Evolutionary conservation across 2,888 invertebrate genomes (phyloP), one percentile per base, ranked within the genome.

Genomic region (Stenodera caucasica): DNA sequence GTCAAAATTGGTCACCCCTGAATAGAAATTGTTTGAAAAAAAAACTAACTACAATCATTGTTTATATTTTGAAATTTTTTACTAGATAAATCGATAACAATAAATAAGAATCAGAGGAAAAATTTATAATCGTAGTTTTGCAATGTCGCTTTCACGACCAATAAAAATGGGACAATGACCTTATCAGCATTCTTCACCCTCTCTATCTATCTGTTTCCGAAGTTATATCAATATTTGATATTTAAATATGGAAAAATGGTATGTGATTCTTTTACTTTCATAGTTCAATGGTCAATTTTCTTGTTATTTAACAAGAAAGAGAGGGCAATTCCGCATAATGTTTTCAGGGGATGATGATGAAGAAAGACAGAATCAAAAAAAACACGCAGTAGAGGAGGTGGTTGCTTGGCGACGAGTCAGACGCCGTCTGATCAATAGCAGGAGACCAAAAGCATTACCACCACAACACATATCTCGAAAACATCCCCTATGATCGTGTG

Each of bases 371-470:
- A 26, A 26, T 4, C 56, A 52, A 59, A 64, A 60, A 67, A 68
- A 62, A 63, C 61, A 64, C 32, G 30, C 57, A 56, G 60, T 62
- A 53, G 53, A 63, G 61, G 64, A 63, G 69, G 60, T 64, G 66
- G 76, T 77, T 76, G 75, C 77, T 69, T 74, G 72, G 76, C 77
- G 73, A 76, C 77, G 69, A 66, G 68, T 71, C 75, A 76, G 76
- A 77, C 75, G 75, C 74, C 72, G 73, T 72, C 74, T 77, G 77
- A 76, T 77, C 77, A 72, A 77, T 77, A 76, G 72, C 70, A 68
- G 64, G 70, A 67, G 67, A 67, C 60, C 67, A 67, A 67, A 65
- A 61, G 65, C 63, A 67, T 66, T 67, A 50, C 53, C 60, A 59
- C 33, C 50, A 60, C 54, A 57, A 4, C 2, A 2, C 3, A 26